Evolutionary conservation across 2,113 vertebrate species (phyloP), one percentile per base, ranked within the genome.

Genomic region (Amphilophus citrinellus): DNA sequence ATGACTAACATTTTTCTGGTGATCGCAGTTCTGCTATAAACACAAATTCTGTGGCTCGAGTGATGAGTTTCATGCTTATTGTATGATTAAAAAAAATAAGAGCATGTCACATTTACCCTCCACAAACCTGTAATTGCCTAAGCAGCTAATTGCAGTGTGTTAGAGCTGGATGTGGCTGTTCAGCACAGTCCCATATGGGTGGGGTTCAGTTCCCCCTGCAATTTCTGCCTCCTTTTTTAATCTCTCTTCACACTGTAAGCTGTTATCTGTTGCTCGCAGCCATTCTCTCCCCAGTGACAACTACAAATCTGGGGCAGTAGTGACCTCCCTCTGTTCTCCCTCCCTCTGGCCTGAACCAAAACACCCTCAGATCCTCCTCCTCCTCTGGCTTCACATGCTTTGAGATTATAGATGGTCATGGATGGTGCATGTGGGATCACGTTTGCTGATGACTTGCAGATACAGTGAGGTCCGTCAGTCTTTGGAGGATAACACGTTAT

Each of bases 231-330:
- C 63, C 77, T 65, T 92, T 90, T 91, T 90, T 86, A 90, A 93
- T 90, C 90, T 89, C 80, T 82, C 80, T 77, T 89, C 81, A 81
- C 73, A 76, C 84, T 84, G 73, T 83, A 92, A 92, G 89, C 87
- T 92, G 87, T 90, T 93, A 88, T 92, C 93, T 92, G 84, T 84
- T 88, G 87, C 91, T 89, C 22, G 44, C 65, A 94, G 88, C 87
- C 86, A 93, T 90, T 94, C 85, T 93, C 68, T 89, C 82, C 61
- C 83, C 88, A 92, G 91, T 89, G 94, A 91, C 90, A 92, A 88
- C 84, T 93, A 83, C 83, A 93, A 92, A 94, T 94, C 87, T 94
- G 91, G 84, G 83, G 77, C 91, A 93, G 79, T 17, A 80, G 44
- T 76, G 83, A 89, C 93, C 90, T 84, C 68, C 63, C 84, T 83